Conservation (phyloP, 2,797 vertebrate genomes). For the Hyperoplus immaculatus region DNA sequence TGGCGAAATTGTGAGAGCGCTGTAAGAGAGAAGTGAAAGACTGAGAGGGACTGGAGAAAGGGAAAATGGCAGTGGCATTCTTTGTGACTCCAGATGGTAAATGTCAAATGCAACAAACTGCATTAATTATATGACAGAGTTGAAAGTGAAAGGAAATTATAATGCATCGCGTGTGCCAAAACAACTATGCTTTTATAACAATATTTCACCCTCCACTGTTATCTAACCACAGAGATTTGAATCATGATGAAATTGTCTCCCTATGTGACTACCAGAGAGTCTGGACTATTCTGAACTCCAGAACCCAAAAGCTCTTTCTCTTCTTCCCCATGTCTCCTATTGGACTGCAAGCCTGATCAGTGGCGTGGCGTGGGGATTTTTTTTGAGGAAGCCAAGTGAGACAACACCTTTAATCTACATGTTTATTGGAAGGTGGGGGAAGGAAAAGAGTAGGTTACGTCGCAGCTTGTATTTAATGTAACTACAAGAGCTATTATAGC, state of each 20-base stretch:
- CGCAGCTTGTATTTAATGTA: too few relatives aligned
- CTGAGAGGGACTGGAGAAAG: too few relatives aligned
- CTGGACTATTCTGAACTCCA: constrained; percentile 23
- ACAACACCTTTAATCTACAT: too few relatives aligned
- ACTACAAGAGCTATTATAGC: too few relatives aligned
- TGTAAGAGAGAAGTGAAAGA: too few relatives aligned
- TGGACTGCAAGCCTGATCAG: constrained; percentile 44
- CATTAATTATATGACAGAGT: constrained; percentile 43
- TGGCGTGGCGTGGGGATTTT: too few relatives aligned
- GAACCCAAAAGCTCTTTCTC: constrained; percentile 6
- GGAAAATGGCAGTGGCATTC: not conserved
- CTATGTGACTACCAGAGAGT: constrained; percentile 33
- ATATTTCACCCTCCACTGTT: constrained; percentile 44
- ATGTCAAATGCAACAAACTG: constrained; percentile 18
- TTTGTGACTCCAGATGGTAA: constrained; percentile 53
- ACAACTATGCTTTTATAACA: constrained; percentile 63
- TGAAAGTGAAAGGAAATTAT: constrained; percentile 56
- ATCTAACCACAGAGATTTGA: constrained; percentile 47
- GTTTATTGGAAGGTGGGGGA: too few relatives aligned
- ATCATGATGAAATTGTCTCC: constrained; percentile 50
- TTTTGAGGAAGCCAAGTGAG: too few relatives aligned
- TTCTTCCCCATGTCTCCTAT: constrained; percentile 15
- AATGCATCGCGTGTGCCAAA: constrained; percentile 68
- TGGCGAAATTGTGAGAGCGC: too few relatives aligned
- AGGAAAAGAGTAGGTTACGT: too few relatives aligned